Percentiles rank a stretch among this genome's conserved stretches.
phyloP scores from a whole-genome alignment of 1,140 invertebrate genomes.

The Meloidogyne hapla region DNA sequence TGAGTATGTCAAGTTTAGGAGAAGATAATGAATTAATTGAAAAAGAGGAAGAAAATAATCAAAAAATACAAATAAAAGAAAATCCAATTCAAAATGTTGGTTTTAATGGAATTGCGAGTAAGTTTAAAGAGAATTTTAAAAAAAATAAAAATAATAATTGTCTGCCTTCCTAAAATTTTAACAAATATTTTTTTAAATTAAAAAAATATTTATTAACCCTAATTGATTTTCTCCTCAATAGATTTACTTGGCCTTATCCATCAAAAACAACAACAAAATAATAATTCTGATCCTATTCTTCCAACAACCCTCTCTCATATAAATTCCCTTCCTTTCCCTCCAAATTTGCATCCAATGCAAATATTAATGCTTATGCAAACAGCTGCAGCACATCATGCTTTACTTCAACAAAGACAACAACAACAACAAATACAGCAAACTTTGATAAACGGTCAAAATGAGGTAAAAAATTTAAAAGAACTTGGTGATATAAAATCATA shows the following conservation, averaged over 20 bases:
- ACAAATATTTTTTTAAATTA: too few species aligned
- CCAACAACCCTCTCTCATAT: constrained; percentile 9
- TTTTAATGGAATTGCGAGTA: background rate
- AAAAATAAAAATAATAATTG: too few species aligned
- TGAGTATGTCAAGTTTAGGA: too few species aligned
- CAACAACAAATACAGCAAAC: constrained; percentile 2
- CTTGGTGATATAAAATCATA: background rate
- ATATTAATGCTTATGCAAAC: constrained; percentile 34
- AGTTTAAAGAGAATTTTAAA: background rate
- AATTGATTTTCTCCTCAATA: background rate
- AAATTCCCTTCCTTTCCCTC: background rate
- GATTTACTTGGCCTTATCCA: background rate
- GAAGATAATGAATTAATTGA: too few species aligned
- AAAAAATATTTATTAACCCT: too few species aligned
- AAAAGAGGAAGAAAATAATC: background rate
- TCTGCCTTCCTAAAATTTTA: too few species aligned
- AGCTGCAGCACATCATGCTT: constrained; percentile 11
- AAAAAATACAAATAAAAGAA: constrained; percentile 12
- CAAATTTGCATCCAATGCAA: constrained; percentile 34
- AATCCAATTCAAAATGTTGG: constrained; percentile 8
- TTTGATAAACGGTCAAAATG: background rate
- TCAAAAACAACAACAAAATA: background rate
- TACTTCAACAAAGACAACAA: constrained; percentile 7
- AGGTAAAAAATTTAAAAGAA: background rate
- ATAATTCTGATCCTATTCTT: too few species aligned